phyloP scores from a whole-genome alignment of 1,140 invertebrate genomes.

The Calosoma granatense region DNA sequence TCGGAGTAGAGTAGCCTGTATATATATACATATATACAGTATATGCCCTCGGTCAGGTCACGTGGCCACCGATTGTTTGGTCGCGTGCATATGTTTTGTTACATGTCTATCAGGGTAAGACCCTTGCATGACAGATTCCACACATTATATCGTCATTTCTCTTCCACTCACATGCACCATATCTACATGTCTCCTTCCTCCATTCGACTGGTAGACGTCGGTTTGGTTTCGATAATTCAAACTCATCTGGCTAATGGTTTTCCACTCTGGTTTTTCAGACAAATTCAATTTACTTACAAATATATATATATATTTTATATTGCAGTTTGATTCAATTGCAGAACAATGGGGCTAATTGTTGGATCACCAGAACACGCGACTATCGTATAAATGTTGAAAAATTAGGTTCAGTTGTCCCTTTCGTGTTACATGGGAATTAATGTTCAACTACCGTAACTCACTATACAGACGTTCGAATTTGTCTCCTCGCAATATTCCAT shows the following conservation, averaged over 20 bases:
- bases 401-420: too few species aligned
- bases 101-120: conserved; percentile 6
- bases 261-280: conserved; percentile 14
- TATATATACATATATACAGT: too few species aligned
- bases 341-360: background rate
- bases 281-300: background rate
- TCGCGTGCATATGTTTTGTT: conserved; percentile 24
- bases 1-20: conserved; percentile 17
- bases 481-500: too few species aligned
- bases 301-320: conserved; percentile 11
- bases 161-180: background rate
- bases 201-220: too few species aligned
- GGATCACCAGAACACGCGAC: too few species aligned
- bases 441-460: too few species aligned
- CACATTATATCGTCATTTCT: too few species aligned
- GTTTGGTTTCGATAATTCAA: conserved; percentile 18
- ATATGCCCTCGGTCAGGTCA: conserved; percentile 8
- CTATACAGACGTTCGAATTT: too few species aligned
- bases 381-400: too few species aligned
- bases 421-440: too few species aligned
- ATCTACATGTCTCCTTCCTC: conserved; percentile 13
- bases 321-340: conserved; percentile 17
- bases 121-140: background rate
- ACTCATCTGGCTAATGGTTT: conserved; percentile 16
- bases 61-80: conserved; percentile 21